A percentile compares a stretch with the other conserved stretches of the same genome.
phyloP scores from a whole-genome alignment of 1,140 invertebrate species.

The Dendrolimus punctatus region DNA sequence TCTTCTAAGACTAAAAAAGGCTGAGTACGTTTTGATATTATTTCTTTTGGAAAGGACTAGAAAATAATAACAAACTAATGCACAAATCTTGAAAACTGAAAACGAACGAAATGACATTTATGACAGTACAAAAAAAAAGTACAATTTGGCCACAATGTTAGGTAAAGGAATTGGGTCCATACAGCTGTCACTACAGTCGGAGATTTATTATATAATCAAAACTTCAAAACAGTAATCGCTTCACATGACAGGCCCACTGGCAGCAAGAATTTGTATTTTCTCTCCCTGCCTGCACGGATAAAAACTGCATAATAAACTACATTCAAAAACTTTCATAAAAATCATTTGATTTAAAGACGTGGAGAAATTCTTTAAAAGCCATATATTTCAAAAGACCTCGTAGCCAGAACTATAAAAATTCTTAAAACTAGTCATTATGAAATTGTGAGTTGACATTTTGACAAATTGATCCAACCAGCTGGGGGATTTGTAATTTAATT shows the following conservation, averaged over 20 bases:
- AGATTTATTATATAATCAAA: not conserved
- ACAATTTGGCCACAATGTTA: not conserved
- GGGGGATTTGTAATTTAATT: constrained; percentile 46
- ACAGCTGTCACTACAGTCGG: not conserved
- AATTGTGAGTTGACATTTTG: constrained; percentile 36
- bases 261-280: too few species aligned
- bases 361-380: too few species aligned
- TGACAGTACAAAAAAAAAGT: constrained; percentile 9
- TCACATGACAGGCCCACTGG: too few species aligned
- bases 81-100: constrained; percentile 22
- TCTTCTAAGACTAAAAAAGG: too few species aligned
- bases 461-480: constrained; percentile 54
- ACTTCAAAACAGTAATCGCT: not conserved
- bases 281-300: too few species aligned
- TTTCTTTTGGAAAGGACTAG: not conserved
- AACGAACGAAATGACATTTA: constrained; percentile 28
- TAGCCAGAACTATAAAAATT: too few species aligned
- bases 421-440: not conserved
- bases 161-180: not conserved
- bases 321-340: too few species aligned
- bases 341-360: too few species aligned
- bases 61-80: constrained; percentile 50
- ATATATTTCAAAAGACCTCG: too few species aligned
- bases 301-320: too few species aligned
- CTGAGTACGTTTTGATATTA: too few species aligned